Conservation (phyloP, 2,888 invertebrate genomes). For the Ennomos quercinarius region DNA sequence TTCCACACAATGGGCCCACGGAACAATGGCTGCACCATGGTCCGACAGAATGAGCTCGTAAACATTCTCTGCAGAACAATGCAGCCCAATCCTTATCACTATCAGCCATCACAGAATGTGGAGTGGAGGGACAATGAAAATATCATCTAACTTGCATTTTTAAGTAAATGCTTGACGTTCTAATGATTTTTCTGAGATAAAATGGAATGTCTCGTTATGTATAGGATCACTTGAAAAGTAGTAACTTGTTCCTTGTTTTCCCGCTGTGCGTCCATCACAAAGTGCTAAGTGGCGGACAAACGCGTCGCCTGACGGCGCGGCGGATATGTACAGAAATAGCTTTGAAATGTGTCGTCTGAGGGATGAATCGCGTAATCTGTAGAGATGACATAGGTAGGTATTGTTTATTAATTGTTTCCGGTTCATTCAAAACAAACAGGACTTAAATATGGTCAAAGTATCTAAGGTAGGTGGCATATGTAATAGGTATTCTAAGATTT, state of each 20-base stretch:
- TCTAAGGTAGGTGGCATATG: too few species aligned
- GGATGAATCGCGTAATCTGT: constrained; percentile 6
- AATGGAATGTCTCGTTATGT: too few species aligned
- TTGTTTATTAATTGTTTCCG: too few species aligned
- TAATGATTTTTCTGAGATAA: too few species aligned
- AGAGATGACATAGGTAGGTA: neutral
- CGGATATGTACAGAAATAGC: constrained; percentile 48
- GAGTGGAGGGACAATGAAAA: constrained; percentile 8
- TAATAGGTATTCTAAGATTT: too few species aligned
- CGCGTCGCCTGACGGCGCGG: neutral
- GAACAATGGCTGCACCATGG: constrained; percentile 30
- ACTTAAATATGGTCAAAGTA: too few species aligned
- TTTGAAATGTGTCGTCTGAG: constrained; percentile 17
- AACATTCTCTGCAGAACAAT: constrained; percentile 32
- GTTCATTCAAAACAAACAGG: too few species aligned
- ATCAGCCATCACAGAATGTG: constrained; percentile 13
- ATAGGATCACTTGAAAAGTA: too few species aligned
- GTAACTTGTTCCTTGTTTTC: too few species aligned
- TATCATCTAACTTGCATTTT: neutral
- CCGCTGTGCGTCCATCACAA: too few species aligned
- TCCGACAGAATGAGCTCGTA: constrained; percentile 27
- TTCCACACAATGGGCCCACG: constrained; percentile 43
- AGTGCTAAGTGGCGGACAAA: too few species aligned
- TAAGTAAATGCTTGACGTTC: too few species aligned
- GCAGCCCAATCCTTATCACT: constrained; percentile 25